phyloP scores from a whole-genome alignment of 2,113 vertebrate genomes.

The Dasyornis broadbenti region DNA sequence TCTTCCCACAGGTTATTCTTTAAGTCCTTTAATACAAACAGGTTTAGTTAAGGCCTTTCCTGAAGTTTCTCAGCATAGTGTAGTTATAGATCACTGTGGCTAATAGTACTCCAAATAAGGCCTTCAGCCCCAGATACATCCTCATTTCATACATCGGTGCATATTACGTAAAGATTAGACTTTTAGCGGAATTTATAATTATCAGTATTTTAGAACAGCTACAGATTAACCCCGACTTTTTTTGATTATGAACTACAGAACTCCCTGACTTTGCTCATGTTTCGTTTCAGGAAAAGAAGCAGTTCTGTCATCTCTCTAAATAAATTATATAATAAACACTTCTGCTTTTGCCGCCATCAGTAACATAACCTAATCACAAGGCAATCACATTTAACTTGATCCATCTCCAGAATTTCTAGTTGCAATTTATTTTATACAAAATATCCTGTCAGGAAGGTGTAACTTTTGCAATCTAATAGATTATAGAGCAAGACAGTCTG shows the following conservation, averaged over 20 bases:
- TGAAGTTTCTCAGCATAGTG: neutral
- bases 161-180: neutral
- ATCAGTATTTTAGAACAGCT: neutral
- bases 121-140: neutral
- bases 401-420: neutral
- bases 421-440: conserved; percentile 8
- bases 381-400: neutral
- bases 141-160: neutral
- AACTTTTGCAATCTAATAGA: neutral
- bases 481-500: neutral
- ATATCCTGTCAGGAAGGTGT: neutral
- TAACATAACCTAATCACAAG: neutral
- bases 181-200: neutral
- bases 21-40: neutral
- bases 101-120: neutral
- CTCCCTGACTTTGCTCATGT: neutral
- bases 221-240: neutral
- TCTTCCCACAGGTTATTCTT: neutral
- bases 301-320: neutral
- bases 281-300: neutral
- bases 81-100: neutral
- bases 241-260: neutral
- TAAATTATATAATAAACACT: neutral
- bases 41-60: neutral
- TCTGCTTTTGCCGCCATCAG: neutral